These are phyloP conservation scores for Agapornis roseicollis DNA, from an alignment of 2,113 vertebrate species.

Conservation along the genomic window DNA sequence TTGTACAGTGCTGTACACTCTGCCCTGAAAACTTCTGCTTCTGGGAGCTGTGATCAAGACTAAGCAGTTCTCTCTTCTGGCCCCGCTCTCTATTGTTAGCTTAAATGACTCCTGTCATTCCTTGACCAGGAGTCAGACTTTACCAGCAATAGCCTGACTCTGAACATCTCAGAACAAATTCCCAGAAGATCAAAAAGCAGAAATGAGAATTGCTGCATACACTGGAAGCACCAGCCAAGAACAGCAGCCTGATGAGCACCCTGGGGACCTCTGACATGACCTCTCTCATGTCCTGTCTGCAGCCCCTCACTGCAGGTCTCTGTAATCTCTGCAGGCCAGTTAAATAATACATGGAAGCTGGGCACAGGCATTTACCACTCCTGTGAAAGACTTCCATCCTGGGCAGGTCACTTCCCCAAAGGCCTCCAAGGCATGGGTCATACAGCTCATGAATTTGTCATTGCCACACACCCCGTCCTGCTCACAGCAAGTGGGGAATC, in stretches of 20 bases:
- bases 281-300: background rate
- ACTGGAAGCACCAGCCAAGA: background rate
- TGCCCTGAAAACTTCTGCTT: background rate
- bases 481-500: background rate
- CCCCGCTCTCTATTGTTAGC: background rate
- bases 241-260: background rate
- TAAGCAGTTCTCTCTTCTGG: too few species aligned
- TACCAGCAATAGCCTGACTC: background rate
- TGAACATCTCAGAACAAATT: background rate
- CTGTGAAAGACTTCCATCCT: background rate
- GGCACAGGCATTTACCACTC: background rate
- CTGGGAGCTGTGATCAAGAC: background rate
- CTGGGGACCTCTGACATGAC: background rate
- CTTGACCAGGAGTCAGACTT: background rate
- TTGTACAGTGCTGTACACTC: background rate
- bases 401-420: background rate
- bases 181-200: background rate
- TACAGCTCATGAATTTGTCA: background rate
- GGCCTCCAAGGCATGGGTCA: accelerated
- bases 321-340: background rate
- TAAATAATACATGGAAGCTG: background rate
- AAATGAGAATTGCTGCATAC: background rate
- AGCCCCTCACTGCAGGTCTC: background rate
- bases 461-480: background rate
- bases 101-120: background rate